Evolutionary conservation across 2,888 invertebrate species (phyloP), one percentile per base, ranked within the genome.

Genomic region (Xanthia icteritia): DNA sequence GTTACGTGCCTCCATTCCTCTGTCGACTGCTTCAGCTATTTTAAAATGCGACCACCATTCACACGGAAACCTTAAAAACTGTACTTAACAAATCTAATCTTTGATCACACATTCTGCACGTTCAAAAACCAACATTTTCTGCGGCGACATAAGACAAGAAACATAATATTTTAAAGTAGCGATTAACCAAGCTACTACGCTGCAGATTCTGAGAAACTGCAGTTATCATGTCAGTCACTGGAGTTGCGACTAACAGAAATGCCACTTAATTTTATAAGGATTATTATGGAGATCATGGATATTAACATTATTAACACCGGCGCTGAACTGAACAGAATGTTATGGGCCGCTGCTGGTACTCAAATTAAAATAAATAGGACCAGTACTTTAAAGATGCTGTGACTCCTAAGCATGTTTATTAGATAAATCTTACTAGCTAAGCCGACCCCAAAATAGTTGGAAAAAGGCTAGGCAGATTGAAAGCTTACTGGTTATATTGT

Each of bases 171-270:
- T 69, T 74, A 1, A 51, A 77, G 74, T 60, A 72, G 36, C 71
- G 58, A 72, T 77, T 66, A 86, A 73, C 60, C 70, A 73, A 75
- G 80, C 77, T 77, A 76, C 78, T 68, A 63, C 23, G n/a, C 45
- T 84, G 61, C 77, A 67, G 27, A 69, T 81, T 70, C 76, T 78
- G 13, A 82, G 89, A 87, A 87, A 82, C 31, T 81, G 76, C 77
- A 86, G 72, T 80, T 76, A 72, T 79, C 39, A 73, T 70, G 87
- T 80, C 76, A 76, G 39, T 77, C 51, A 79, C 79, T 67, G 39
- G 11, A 36, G 5, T 58, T 4, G 51, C 15, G 1, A 60, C 56
- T n/a, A n/a, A 45, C 85, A 80, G 61, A 69, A 84, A 61, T 72
- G 48, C 48, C 65, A 80, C 36, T 69, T 51, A 20, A 61, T 56